These are phyloP conservation scores for Amphimallon solstitiale DNA, from an alignment of 2,888 invertebrate species.

Conservation along the genomic window DNA sequence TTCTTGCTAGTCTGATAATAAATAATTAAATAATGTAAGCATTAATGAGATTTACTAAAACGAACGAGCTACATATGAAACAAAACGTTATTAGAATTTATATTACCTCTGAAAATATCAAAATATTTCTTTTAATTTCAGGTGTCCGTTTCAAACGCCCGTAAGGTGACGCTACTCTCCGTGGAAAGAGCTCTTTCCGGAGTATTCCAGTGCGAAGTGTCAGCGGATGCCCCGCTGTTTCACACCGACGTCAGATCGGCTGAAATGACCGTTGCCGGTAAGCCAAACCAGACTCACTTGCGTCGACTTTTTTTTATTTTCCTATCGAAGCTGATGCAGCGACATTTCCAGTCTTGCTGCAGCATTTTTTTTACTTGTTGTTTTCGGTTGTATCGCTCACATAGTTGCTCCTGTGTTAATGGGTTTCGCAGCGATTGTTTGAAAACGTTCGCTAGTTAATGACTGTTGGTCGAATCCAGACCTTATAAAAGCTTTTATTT, in stretches of 20 bases:
- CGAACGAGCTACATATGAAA: too few species aligned
- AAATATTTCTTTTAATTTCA: constrained; percentile 56
- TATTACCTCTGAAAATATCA: not conserved
- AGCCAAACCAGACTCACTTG: constrained; percentile 51
- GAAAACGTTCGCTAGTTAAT: constrained; percentile 32
- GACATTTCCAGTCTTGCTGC: not conserved
- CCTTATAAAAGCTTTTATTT: too few species aligned
- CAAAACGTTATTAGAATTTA: too few species aligned
- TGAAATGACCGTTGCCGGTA: constrained; percentile 75
- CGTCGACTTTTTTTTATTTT: not conserved
- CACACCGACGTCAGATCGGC: constrained; percentile 74
- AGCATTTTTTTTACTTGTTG: not conserved
- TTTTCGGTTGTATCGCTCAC: not conserved
- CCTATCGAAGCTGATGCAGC: not conserved
- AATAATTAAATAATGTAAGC: too few species aligned
- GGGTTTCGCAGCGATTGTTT: constrained; percentile 30
- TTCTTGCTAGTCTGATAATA: too few species aligned
- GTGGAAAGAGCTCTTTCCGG: constrained; percentile 75
- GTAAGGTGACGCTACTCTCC: constrained; percentile 74
- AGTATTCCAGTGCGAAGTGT: constrained; percentile 78
- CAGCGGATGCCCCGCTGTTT: constrained; percentile 76
- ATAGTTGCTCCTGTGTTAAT: not conserved
- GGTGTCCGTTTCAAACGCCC: constrained; percentile 74
- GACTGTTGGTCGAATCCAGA: not conserved
- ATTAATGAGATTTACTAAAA: too few species aligned